phyloP scores from a whole-genome alignment of 2,113 vertebrate species.

The Mormyrus iriodes region DNA sequence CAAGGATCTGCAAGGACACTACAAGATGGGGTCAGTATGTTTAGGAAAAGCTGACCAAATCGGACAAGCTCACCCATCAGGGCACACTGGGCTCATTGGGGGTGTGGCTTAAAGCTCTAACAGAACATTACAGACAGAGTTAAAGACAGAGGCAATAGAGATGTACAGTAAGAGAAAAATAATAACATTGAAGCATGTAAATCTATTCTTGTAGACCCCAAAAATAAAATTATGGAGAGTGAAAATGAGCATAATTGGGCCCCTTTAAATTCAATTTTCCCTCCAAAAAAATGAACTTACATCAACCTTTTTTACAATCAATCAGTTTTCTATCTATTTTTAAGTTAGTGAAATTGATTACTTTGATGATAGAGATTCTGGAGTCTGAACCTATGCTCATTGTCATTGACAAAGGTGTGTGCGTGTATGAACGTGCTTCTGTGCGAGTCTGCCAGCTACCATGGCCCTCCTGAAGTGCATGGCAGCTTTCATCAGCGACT shows the following conservation, averaged over 20 bases:
- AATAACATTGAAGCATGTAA: not conserved
- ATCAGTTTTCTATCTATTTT: not conserved
- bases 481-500: constrained; percentile 67
- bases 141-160: not conserved
- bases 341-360: not conserved
- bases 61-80: not conserved
- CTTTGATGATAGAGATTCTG: not conserved
- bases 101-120: not conserved
- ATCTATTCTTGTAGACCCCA: not conserved
- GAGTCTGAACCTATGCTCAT: not conserved
- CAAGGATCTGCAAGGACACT: not conserved
- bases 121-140: not conserved
- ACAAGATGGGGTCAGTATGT: not conserved
- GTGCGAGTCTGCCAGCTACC: constrained; percentile 52
- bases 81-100: too few species aligned
- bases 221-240: not conserved
- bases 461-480: constrained; percentile 73
- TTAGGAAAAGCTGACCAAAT: not conserved
- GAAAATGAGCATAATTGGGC: not conserved
- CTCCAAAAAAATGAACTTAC: not conserved
- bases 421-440: not conserved
- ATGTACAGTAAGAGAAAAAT: not conserved
- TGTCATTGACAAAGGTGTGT: not conserved
- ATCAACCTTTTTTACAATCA: not conserved
- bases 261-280: not conserved